These are phyloP conservation scores for Phylloscopus collybita DNA, from an alignment of 2,797 vertebrate species.

Conservation along the genomic window DNA sequence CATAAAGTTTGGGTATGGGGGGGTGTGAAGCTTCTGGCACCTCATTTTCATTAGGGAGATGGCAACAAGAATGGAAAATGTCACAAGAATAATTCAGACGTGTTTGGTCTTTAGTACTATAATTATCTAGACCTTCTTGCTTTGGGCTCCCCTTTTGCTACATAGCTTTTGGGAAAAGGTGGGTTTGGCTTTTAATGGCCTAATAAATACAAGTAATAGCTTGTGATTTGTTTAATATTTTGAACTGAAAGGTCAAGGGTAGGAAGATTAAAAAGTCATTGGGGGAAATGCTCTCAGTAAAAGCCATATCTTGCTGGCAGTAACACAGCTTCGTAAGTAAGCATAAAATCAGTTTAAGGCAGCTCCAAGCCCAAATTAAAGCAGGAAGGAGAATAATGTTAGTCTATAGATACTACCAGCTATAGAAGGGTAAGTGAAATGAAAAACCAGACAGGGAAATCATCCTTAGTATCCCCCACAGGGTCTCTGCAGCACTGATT, in stretches of 20 bases:
- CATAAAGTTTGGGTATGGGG: background rate
- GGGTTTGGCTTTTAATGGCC: conserved; percentile 37
- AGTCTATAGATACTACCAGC: background rate
- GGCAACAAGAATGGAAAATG: conserved; percentile 49
- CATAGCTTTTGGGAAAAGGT: conserved; percentile 4
- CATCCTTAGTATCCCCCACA: background rate
- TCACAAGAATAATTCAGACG: conserved; percentile 49
- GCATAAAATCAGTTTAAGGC: conserved; percentile 63
- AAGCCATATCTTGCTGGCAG: conserved; percentile 56
- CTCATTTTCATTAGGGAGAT: conserved; percentile 17
- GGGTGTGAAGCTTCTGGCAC: conserved; percentile 6
- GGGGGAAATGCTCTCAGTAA: conserved; percentile 22
- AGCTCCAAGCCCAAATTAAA: conserved; percentile 37
- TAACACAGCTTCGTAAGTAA: conserved; percentile 43
- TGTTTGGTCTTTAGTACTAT: conserved; percentile 6
- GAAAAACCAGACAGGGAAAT: conserved; percentile 9
- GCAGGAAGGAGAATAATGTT: conserved; percentile 32
- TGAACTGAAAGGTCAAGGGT: conserved; percentile 64
- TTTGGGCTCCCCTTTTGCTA: conserved; percentile 18
- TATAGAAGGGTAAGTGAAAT: conserved; percentile 18
- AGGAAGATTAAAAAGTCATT: conserved; percentile 51
- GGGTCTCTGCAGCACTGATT: background rate
- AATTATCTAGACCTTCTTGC: conserved; percentile 19
- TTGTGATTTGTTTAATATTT: conserved; percentile 71
- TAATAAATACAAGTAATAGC: conserved; percentile 64